Percentiles rank a stretch among this genome's conserved stretches.
phyloP scores from a whole-genome alignment of 2,797 vertebrate species.

The Netta rufina region DNA sequence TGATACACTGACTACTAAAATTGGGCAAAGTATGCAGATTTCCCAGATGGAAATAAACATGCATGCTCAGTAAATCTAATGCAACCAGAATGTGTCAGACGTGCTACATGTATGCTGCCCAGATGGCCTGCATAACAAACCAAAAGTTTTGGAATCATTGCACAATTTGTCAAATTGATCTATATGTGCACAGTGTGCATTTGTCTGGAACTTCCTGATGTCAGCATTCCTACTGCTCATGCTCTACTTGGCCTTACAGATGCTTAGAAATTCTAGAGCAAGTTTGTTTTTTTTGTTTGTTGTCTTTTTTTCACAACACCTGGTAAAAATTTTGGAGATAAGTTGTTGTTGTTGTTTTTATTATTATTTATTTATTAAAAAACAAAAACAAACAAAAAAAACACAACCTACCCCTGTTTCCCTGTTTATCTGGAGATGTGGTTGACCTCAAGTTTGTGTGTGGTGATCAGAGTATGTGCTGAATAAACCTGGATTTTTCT shows the following conservation, averaged over 20 bases:
- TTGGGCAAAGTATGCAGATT: conserved; percentile 42
- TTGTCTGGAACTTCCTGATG: conserved; percentile 64
- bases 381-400: background rate
- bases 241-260: conserved; percentile 1
- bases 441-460: background rate
- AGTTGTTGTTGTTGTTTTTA: background rate
- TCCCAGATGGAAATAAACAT: conserved; percentile 66
- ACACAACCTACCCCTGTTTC: background rate
- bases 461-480: background rate
- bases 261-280: conserved; percentile 48
- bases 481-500: background rate
- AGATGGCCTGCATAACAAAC: conserved; percentile 70
- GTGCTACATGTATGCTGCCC: conserved; percentile 60
- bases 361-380: background rate
- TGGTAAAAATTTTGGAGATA: background rate
- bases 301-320: background rate
- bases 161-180: conserved; percentile 55
- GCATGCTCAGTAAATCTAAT: conserved; percentile 35
- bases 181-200: conserved; percentile 17
- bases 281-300: background rate
- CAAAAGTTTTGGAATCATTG: conserved; percentile 54
- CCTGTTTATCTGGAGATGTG: background rate
- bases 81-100: conserved; percentile 67
- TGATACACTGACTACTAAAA: conserved; percentile 38
- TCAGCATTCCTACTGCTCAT: conserved; percentile 7